phyloP scores from a whole-genome alignment of 2,113 vertebrate species.

The Nothobranchius kuhntae region DNA sequence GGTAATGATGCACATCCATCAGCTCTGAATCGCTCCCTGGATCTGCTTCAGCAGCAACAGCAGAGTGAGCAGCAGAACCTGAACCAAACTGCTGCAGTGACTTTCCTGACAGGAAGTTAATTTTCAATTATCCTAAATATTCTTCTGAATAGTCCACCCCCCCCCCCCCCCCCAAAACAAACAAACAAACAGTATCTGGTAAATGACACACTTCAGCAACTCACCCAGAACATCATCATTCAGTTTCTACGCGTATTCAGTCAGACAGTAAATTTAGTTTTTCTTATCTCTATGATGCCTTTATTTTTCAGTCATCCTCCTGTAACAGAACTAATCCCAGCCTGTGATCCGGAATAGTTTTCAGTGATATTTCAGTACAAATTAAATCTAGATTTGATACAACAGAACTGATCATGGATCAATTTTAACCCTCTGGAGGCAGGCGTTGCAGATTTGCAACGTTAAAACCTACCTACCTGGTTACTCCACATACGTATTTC shows the following conservation, averaged over 20 bases:
- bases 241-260: neutral
- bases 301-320: too few species aligned
- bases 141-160: conserved; percentile 28
- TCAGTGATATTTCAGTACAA: neutral
- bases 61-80: conserved; percentile 25
- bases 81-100: neutral
- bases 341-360: neutral
- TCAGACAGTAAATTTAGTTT: too few species aligned
- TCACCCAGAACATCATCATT: neutral
- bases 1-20: conserved; percentile 14
- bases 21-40: conserved; percentile 6
- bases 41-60: conserved; percentile 40
- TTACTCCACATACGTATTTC: too few species aligned
- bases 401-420: neutral
- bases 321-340: too few species aligned
- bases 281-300: too few species aligned
- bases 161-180: conserved; percentile 16
- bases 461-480: too few species aligned
- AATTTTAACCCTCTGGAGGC: too few species aligned
- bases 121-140: conserved; percentile 45
- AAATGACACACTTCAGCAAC: neutral
- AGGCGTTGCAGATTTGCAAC: too few species aligned
- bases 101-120: conserved; percentile 36
- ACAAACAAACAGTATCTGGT: conserved; percentile 6
- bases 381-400: conserved; percentile 10